phyloP scores from a whole-genome alignment of 2,888 invertebrate species.

The Cantharis flavilabris region DNA sequence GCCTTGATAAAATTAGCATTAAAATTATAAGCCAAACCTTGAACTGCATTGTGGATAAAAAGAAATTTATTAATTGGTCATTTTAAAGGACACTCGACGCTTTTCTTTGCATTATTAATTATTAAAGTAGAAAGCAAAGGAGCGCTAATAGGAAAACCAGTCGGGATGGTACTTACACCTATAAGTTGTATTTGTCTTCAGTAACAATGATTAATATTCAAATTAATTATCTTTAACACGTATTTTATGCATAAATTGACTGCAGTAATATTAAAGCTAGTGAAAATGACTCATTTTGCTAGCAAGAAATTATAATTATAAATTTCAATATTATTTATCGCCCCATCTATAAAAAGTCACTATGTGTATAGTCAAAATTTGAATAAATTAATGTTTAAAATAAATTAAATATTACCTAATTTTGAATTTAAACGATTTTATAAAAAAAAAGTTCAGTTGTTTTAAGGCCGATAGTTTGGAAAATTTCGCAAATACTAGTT shows the following conservation, averaged over 20 bases:
- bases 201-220: background rate
- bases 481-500: too few species aligned
- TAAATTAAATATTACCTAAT: too few species aligned
- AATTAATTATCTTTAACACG: background rate
- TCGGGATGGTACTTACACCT: background rate
- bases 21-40: conserved; percentile 28
- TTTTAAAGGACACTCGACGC: background rate
- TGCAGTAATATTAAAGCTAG: background rate
- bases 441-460: too few species aligned
- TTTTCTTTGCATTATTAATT: background rate
- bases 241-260: background rate
- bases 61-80: conserved; percentile 2
- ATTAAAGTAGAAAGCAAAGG: background rate
- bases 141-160: background rate
- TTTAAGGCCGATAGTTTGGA: too few species aligned
- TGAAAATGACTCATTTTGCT: background rate
- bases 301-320: too few species aligned
- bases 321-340: too few species aligned
- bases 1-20: conserved; percentile 34
- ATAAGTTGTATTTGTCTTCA: background rate
- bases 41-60: conserved; percentile 19
- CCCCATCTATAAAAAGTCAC: too few species aligned
- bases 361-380: too few species aligned
- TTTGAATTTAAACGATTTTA: too few species aligned
- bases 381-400: too few species aligned